Percentiles rank a stretch among this genome's conserved stretches.
Evolutionary conservation across 2,113 vertebrate genomes (phyloP).

Genomic region (Megatriorchis doriae): DNA sequence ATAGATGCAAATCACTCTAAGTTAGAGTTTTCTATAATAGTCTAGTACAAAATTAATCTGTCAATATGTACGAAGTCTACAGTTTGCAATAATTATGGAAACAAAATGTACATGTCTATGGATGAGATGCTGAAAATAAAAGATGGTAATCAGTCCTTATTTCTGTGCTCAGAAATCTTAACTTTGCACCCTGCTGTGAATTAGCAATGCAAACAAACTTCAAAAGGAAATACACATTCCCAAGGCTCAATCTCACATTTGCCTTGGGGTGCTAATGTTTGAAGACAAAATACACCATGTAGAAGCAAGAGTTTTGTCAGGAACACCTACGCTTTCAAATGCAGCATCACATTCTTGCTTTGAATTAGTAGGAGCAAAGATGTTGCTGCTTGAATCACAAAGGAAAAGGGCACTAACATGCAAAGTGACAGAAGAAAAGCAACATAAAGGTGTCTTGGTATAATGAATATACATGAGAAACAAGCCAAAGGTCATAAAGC

Average conservation of each 20-base stretch:
- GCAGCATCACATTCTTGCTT: neutral
- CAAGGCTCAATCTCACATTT: neutral
- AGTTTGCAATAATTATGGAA: neutral
- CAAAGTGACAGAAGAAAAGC: neutral
- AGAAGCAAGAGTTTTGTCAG: neutral
- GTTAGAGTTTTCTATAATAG: neutral
- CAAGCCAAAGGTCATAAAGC: neutral
- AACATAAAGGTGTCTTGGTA: neutral
- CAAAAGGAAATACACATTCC: neutral
- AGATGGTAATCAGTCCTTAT: neutral
- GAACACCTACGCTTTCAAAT: neutral
- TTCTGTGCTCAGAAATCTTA: neutral
- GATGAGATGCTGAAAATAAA: neutral
- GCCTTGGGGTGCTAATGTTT: neutral
- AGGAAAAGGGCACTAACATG: rapidly evolving
- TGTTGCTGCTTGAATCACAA: neutral
- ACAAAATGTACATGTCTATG: neutral
- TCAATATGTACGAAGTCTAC: neutral
- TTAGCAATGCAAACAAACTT: conserved; percentile 27
- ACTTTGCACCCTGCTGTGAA: conserved; percentile 7
- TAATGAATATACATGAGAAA: neutral
- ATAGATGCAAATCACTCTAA: neutral
- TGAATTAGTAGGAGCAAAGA: neutral
- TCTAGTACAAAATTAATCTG: neutral
- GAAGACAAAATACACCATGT: neutral